phyloP scores from a whole-genome alignment of 2,888 invertebrate species.

The Mactromeris polynyma region DNA sequence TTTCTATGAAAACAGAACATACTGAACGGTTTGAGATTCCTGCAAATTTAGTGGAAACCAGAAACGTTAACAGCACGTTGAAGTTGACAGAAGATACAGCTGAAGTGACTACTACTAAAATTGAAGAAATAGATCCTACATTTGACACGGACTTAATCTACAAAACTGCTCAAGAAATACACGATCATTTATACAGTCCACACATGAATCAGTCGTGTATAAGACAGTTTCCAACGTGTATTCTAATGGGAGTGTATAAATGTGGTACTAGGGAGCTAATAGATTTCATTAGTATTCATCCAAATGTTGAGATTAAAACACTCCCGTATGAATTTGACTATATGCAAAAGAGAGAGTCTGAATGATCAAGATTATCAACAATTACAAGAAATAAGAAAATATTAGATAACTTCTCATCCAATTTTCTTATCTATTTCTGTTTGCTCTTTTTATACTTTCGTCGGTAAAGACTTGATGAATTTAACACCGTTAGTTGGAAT shows the following conservation, averaged over 20 bases:
- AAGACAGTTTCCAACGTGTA: slow-evolving; percentile 33
- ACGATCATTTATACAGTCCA: slow-evolving; percentile 9
- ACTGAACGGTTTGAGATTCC: neutral
- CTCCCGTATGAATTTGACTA: slow-evolving; percentile 50
- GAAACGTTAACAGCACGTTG: no score
- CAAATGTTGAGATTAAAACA: slow-evolving; percentile 35
- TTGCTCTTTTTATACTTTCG: no score
- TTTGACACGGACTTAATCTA: neutral
- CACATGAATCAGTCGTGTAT: slow-evolving; percentile 30
- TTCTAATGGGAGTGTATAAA: slow-evolving; percentile 43
- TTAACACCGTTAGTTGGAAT: no score
- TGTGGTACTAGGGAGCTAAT: slow-evolving; percentile 51
- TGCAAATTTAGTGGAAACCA: neutral
- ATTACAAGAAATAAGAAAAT: no score
- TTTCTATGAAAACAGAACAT: neutral
- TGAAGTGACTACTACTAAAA: no score
- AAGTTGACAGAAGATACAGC: no score
- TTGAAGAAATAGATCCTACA: neutral
- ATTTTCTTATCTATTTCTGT: no score
- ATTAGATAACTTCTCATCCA: no score
- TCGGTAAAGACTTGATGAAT: no score
- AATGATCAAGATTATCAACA: no score
- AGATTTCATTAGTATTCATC: slow-evolving; percentile 47
- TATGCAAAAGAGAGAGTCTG: no score
- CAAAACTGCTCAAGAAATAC: neutral